Evolutionary conservation across 2,797 vertebrate species (phyloP), one percentile per base, ranked within the genome.

Genomic region (Ibycter americanus): DNA sequence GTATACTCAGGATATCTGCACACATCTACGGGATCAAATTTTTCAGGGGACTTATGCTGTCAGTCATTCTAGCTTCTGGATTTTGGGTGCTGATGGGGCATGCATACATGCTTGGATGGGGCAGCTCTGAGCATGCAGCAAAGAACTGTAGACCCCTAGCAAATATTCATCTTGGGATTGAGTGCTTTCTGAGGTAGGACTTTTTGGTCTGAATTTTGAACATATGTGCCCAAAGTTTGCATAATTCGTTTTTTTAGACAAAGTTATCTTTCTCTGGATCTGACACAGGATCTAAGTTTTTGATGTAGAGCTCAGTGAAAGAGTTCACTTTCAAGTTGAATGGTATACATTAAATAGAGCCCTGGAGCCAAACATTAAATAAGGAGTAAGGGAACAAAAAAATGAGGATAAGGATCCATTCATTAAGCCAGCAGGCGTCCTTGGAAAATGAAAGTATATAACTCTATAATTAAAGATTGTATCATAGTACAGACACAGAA

Each of bases 401-500:
- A 52, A 36, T 2, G 8, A n/a, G 40, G 40, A 36, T 78, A 87
- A 92, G 13, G 44, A 89, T 61, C 46, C 89, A 23, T 71, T 96
- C 22, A 88, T 93, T 89, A 93, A 93, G 74, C 3, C 11, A 78
- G 38, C 61, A 78, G 58, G 18, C 6, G 0, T 58, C 56, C 65
- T 74, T 93, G 59, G 61, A 81, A 88, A 94, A 80, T 38, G 8
- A 58, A 91, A 83, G 19, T 51, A 32, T 85, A 9, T 83, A 46
- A 80, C 32, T 83, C 15, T 49, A 3, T 94, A 96, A 95, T 96
- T 92, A 95, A 95, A 93, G 93, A 94, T 93, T 56, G 3, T 93
- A 95, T 95, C 96, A 31, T 55, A 68, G 27, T 65, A 40, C 7
- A 40, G 81, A 70, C 16, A 67, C 12, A 77, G 27, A 68, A 90